Base-by-base conservation (phyloP, 2,113 vertebrate genomes). In the Xenotilapia longispinis region DNA sequence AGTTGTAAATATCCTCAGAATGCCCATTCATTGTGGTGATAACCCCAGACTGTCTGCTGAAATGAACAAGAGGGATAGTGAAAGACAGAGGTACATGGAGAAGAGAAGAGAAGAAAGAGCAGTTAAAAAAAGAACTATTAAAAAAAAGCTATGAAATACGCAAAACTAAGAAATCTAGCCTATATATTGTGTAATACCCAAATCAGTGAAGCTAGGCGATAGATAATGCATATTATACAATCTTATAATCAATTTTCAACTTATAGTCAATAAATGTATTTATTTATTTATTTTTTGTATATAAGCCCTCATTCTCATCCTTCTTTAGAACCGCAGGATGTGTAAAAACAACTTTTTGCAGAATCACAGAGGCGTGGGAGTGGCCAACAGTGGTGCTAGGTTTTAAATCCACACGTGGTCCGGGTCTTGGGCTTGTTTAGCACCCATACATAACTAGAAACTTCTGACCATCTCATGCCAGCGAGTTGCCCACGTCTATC, bases 341-440 rank as follows among this genome's bases (percentile, higher is more conserved):
- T 17, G 36, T 19, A 28, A 82, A 58, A 42, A 6, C 80, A 47
- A 47, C 54, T 14, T 82, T 13, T 58, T 42, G 15, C 5, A 45
- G 53, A 31, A 45, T 47, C 49, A 10, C 58, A 12, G 83, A 9
- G 45, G 21, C 6, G 93, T 84, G 94, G 94, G 94, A 26, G 94
- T 84, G 85, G 93, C 92, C 13, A 70, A 15, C 23, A 45, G 83
- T 73, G 12, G 68, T 80, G 82, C 89, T 73, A 90, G 85, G 90
- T 94, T 93, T 96, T 96, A 97, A 96, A 96, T 88, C 92, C 94
- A 92, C 96, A 96, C 95, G 96, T 96, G 95, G 94, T 92, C 82
- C 3, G 26, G 15, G 21, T 85, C 65, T 81, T 55, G 42, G 40
- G 87, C 90, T 94, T 88, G 91, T 92, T 95, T 91, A 82, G 90